A percentile compares a stretch with the other conserved stretches of the same genome.
Conservation (phyloP, 2,113 vertebrate genomes). For the mouse (Mus musculus) region DNA sequence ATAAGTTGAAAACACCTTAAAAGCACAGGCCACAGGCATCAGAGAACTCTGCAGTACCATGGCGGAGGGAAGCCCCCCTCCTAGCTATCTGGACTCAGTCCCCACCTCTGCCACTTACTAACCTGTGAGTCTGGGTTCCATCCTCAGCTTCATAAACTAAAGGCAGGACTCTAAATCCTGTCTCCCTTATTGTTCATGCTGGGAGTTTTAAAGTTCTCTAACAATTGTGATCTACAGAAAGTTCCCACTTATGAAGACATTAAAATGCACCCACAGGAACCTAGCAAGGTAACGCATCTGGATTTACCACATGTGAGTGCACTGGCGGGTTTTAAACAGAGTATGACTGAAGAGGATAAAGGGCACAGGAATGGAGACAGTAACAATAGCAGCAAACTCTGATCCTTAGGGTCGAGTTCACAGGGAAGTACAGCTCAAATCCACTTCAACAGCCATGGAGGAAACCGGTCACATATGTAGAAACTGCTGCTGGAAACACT, state of each 20-base stretch:
- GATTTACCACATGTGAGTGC: not conserved
- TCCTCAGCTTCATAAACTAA: not conserved
- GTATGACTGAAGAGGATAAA: not conserved
- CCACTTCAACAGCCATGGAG: not conserved
- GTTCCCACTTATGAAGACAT: not conserved
- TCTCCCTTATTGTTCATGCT: slow-evolving; percentile 10
- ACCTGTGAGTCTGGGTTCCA: not conserved
- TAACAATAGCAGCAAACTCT: not conserved
- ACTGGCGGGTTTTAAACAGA: not conserved
- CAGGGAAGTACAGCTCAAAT: not conserved
- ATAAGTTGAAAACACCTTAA: not conserved
- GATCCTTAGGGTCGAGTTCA: not conserved
- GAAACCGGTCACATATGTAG: rapidly evolving
- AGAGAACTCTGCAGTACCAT: not conserved
- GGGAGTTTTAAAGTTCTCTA: not conserved
- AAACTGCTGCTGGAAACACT: not conserved
- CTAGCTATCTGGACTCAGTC: not conserved
- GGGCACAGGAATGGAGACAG: not conserved
- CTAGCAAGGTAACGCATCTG: not conserved
- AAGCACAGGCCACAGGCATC: not conserved
- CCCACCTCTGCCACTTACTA: not conserved
- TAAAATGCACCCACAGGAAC: not conserved
- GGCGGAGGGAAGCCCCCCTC: not conserved
- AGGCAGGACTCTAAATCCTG: not conserved
- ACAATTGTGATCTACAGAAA: not conserved